A percentile compares a stretch with the other conserved stretches of the same genome.
Evolutionary conservation across 2,113 vertebrate genomes (phyloP).

Genomic region (Petrocephalus zakoni): DNA sequence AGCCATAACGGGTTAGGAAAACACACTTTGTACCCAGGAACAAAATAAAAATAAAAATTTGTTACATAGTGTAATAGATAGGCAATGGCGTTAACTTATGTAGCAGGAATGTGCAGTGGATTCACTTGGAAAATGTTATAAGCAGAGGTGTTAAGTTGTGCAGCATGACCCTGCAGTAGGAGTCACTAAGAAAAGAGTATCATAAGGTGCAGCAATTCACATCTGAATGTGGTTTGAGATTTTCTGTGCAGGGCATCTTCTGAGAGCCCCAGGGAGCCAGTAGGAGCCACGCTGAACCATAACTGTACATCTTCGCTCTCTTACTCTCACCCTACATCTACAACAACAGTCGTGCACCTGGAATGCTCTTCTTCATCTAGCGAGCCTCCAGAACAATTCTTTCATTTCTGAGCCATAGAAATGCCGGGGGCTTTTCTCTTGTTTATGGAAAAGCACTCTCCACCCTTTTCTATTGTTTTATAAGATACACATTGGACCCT

Average conservation of each 20-base stretch:
- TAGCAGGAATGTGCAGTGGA: not conserved
- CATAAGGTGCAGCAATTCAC: not conserved
- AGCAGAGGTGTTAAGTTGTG: not conserved
- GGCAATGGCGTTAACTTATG: not conserved
- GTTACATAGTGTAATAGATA: no score
- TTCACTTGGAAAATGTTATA: not conserved
- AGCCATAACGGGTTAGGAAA: no score
- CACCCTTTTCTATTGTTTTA: not conserved
- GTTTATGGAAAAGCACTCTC: not conserved
- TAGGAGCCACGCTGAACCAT: not conserved
- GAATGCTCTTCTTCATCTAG: not conserved
- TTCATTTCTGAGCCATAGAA: not conserved
- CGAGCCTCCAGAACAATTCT: not conserved
- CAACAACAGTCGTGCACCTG: not conserved
- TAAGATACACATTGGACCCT: not conserved
- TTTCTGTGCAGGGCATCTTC: not conserved
- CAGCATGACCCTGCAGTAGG: not conserved
- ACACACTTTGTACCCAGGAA: no score
- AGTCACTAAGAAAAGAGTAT: not conserved
- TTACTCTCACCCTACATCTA: not conserved
- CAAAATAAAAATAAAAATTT: no score
- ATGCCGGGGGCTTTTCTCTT: not conserved
- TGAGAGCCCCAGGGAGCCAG: not conserved
- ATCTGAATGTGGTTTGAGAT: not conserved
- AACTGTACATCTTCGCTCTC: not conserved